Evolutionary conservation across 2,113 vertebrate genomes (phyloP).

Genomic region (Plotosus lineatus): DNA sequence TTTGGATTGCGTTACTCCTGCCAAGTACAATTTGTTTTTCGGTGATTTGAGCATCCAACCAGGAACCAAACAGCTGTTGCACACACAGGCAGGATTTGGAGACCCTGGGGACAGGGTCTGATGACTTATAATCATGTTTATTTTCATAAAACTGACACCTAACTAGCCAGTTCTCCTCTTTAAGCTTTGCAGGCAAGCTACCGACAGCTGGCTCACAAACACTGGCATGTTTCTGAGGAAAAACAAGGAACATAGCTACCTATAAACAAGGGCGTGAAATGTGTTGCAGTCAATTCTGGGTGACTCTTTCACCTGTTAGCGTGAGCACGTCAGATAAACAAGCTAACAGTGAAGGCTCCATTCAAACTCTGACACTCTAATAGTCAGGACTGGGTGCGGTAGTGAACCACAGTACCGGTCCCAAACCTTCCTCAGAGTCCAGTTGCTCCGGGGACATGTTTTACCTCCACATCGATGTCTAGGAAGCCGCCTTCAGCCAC

Average conservation of each 20-base stretch:
- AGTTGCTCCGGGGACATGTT: not conserved
- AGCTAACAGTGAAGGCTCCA: not conserved
- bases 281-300: not conserved
- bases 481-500: conserved; percentile 95
- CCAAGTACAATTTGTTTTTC: not conserved
- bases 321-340: not conserved
- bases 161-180: not conserved
- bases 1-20: not conserved
- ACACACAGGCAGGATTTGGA: not conserved
- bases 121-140: not conserved
- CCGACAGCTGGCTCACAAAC: not conserved
- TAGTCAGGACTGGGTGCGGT: not conserved
- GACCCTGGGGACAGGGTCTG: not conserved
- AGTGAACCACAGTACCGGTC: no score
- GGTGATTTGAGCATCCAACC: not conserved
- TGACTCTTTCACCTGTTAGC: not conserved
- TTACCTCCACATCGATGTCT: conserved; percentile 97
- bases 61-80: not conserved
- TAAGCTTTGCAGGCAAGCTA: not conserved
- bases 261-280: not conserved
- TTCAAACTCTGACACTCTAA: not conserved
- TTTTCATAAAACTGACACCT: not conserved
- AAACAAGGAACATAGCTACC: not conserved
- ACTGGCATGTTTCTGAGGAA: not conserved
- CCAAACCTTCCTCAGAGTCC: not conserved